Percentiles rank a stretch among this genome's conserved stretches.
Evolutionary conservation across 2,888 invertebrate genomes (phyloP).

Genomic region (Ferrisia virgata): DNA sequence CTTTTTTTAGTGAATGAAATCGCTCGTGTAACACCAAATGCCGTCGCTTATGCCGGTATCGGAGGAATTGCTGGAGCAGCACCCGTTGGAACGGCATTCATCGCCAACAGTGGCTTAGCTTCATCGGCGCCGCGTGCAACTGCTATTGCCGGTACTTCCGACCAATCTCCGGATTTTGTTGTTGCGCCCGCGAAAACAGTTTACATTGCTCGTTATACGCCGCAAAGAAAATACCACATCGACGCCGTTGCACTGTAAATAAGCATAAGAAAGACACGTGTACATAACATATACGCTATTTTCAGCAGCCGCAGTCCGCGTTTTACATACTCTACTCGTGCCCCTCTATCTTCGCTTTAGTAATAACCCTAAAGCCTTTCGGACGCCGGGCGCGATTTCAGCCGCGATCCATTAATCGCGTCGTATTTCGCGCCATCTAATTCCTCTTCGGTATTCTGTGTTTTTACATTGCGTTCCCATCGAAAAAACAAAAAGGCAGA

Average conservation of each 20-base stretch:
- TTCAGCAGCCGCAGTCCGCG: too few relatives aligned
- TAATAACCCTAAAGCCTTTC: too few relatives aligned
- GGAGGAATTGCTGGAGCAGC: conserved; percentile 57
- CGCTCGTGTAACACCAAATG: conserved; percentile 57
- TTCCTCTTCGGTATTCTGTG: too few relatives aligned
- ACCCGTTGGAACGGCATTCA: conserved; percentile 57
- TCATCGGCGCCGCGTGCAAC: conserved; percentile 57
- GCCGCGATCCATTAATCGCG: too few relatives aligned
- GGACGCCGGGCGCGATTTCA: too few relatives aligned
- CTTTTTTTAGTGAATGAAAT: conserved; percentile 50
- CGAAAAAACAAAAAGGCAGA: too few relatives aligned
- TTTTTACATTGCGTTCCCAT: too few relatives aligned
- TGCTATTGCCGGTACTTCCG: conserved; percentile 55
- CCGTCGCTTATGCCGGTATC: conserved; percentile 57
- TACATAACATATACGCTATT: too few relatives aligned
- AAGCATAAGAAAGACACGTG: too few relatives aligned
- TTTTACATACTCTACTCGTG: too few relatives aligned
- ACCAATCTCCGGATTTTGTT: conserved; percentile 49
- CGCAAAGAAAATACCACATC: conserved; percentile 22
- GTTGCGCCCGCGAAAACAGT: conserved; percentile 16
- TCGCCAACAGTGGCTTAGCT: conserved; percentile 55
- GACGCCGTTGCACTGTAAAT: background rate
- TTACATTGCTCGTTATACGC: background rate
- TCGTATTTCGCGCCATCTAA: too few relatives aligned
- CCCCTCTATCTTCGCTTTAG: too few relatives aligned